Evolutionary conservation across 1,140 invertebrate species (phyloP).

Genomic region (Atta cephalotes): DNA sequence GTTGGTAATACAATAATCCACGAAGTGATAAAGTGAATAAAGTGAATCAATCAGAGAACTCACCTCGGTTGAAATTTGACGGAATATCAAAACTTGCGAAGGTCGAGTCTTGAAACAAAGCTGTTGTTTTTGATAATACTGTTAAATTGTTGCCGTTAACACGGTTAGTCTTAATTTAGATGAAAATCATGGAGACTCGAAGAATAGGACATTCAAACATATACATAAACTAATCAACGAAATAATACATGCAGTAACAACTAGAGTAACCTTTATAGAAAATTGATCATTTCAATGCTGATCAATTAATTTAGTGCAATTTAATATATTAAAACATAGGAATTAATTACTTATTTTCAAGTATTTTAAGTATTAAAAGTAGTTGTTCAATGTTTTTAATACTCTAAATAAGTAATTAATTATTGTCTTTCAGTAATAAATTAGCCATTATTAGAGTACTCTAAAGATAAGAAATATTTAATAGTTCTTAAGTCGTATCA

Average conservation of each 20-base stretch:
- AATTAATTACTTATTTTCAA: no score
- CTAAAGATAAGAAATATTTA: background rate
- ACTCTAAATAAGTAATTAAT: no score
- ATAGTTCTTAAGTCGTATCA: background rate
- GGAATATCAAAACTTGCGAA: background rate
- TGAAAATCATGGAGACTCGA: background rate
- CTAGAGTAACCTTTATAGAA: background rate
- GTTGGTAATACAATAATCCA: conserved; percentile 39
- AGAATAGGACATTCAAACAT: background rate
- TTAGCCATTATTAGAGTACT: no score
- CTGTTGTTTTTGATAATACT: conserved; percentile 9
- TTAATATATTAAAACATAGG: no score
- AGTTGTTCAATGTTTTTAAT: no score
- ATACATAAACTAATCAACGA: background rate
- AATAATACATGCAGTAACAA: background rate
- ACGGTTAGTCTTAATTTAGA: background rate
- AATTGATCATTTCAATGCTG: no score
- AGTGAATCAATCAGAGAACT: conserved; percentile 23
- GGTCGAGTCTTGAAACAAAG: background rate
- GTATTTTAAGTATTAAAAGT: no score
- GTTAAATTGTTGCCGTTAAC: background rate
- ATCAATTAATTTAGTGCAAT: no score
- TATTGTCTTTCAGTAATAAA: no score
- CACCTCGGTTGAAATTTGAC: background rate
- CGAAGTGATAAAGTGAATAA: conserved; percentile 48